A percentile compares a stretch with the other conserved stretches of the same genome.
Evolutionary conservation across 2,888 invertebrate genomes (phyloP).

Genomic region (Drosophila stalkeri): DNA sequence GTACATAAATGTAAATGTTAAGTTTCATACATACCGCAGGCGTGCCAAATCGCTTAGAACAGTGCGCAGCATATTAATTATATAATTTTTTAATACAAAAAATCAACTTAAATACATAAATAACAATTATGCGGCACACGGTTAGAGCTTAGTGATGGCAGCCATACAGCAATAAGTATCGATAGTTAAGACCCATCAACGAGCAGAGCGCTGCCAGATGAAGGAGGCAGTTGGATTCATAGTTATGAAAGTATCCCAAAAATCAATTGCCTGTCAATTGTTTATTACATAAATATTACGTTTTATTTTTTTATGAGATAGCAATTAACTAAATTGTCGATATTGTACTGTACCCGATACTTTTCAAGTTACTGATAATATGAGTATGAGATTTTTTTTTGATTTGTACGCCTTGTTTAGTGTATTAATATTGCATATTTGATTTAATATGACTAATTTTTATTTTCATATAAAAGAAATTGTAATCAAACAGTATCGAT

Average conservation of each 20-base stretch:
- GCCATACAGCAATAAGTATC: neutral
- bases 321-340: neutral
- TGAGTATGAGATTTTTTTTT: neutral
- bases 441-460: no score
- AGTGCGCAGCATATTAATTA: constrained; percentile 73
- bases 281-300: neutral
- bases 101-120: constrained; percentile 58
- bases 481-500: neutral
- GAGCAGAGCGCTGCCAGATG: neutral
- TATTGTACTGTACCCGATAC: no score
- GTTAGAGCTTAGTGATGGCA: constrained; percentile 34
- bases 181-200: constrained; percentile 11
- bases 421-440: neutral
- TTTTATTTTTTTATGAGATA: neutral
- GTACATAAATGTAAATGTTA: neutral
- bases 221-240: neutral
- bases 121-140: constrained; percentile 48
- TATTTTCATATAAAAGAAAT: neutral
- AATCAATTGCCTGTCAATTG: neutral
- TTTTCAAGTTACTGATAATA: no score
- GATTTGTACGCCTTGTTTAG: neutral
- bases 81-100: constrained; percentile 67
- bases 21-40: constrained; percentile 61
- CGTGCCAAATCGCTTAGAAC: constrained; percentile 70
- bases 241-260: neutral